A percentile compares a stretch with the other conserved stretches of the same genome.
phyloP scores from a whole-genome alignment of 2,888 invertebrate species.

The Spodoptera picta region DNA sequence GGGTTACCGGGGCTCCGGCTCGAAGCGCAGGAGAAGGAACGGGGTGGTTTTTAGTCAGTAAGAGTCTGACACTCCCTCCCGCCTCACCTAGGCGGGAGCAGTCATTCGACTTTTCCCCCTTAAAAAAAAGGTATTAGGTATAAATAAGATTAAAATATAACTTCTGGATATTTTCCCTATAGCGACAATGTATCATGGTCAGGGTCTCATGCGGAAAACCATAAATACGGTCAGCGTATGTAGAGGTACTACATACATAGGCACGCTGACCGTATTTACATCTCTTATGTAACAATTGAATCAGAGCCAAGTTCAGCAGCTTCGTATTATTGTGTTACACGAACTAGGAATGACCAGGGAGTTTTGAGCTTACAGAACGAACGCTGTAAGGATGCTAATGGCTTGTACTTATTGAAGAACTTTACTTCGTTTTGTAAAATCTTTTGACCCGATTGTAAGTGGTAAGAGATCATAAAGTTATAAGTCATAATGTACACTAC shows the following conservation, averaged over 20 bases:
- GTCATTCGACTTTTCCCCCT: no score
- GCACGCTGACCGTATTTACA: slow-evolving; percentile 8
- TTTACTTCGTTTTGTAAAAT: no score
- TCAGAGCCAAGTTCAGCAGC: slow-evolving; percentile 44
- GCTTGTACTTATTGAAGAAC: background rate
- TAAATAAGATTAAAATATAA: no score
- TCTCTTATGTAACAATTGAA: slow-evolving; percentile 42
- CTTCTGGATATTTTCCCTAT: background rate
- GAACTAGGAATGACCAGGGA: background rate
- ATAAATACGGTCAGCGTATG: background rate
- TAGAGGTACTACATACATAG: background rate
- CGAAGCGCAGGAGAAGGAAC: no score
- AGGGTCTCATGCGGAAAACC: slow-evolving; percentile 11
- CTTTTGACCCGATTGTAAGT: no score
- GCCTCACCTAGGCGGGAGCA: no score
- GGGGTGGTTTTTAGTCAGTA: no score
- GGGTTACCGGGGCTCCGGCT: no score
- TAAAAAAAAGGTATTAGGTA: no score
- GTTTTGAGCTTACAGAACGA: background rate
- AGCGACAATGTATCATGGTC: background rate
- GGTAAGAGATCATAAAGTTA: no score
- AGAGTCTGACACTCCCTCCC: no score
- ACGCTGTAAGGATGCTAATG: slow-evolving; percentile 3
- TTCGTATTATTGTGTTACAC: slow-evolving; percentile 3
- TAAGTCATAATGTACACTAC: no score